A percentile compares a stretch with the other conserved stretches of the same genome.
These are phyloP conservation scores for Seladonia tumulorum DNA, from an alignment of 2,888 invertebrate genomes.

Conservation along the genomic window DNA sequence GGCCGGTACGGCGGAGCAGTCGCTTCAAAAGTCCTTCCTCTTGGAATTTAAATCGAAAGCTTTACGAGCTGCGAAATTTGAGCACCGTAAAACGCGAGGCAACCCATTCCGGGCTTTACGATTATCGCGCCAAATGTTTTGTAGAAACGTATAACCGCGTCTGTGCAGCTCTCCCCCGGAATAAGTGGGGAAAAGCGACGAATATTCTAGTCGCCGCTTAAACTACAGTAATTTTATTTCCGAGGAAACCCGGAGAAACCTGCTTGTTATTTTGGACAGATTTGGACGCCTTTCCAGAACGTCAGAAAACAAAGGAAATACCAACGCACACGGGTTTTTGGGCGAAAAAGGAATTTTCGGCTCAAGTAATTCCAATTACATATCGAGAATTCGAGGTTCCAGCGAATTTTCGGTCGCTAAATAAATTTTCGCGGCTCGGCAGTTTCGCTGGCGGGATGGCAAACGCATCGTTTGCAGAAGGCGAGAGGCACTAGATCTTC, in stretches of 20 bases:
- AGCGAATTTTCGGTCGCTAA: not conserved
- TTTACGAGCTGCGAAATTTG: conserved; percentile 61
- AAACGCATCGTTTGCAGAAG: not conserved
- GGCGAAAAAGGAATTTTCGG: not conserved
- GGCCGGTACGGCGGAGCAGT: conserved; percentile 13
- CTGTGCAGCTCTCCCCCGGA: conserved; percentile 17
- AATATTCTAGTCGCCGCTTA: conserved; percentile 22
- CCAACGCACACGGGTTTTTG: too few species aligned
- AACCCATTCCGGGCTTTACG: conserved; percentile 48
- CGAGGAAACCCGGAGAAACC: not conserved
- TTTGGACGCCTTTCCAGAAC: not conserved
- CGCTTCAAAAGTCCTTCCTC: conserved; percentile 37
- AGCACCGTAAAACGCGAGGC: conserved; percentile 45
- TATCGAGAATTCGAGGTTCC: not conserved
- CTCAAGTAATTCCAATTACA: not conserved
- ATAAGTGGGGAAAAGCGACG: conserved; percentile 32
- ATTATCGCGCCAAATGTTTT: conserved; percentile 47
- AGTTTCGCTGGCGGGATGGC: not conserved
- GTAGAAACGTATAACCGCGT: conserved; percentile 31
- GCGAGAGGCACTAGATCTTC: not conserved
- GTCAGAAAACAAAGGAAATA: not conserved
- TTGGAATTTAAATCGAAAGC: conserved; percentile 55
- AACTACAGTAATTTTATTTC: not conserved
- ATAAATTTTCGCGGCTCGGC: not conserved
- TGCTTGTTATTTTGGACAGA: conserved; percentile 11